A percentile compares a stretch with the other conserved stretches of the same genome.
phyloP scores from a whole-genome alignment of 2,888 invertebrate genomes.

The Cybosia mesomella region DNA sequence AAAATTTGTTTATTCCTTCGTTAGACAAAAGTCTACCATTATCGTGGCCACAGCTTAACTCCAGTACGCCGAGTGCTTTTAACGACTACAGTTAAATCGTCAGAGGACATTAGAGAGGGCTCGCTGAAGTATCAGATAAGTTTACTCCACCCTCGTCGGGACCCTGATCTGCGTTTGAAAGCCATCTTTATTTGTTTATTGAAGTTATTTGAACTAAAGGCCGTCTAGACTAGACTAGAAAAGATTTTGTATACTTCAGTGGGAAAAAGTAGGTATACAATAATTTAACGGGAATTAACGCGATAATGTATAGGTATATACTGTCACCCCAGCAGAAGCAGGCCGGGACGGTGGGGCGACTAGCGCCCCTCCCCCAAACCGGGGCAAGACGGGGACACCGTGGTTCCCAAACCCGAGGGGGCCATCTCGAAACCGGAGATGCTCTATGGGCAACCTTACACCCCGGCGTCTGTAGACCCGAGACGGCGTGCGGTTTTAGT shows the following conservation, averaged over 20 bases:
- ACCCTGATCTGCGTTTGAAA: constrained; percentile 21
- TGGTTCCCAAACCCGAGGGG: no score
- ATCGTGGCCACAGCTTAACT: constrained; percentile 8
- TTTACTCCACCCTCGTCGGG: constrained; percentile 8
- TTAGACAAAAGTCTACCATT: background rate
- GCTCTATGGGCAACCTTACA: no score
- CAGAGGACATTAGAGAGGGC: constrained; percentile 22
- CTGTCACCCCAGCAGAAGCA: no score
- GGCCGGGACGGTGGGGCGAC: no score
- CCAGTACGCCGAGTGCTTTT: constrained; percentile 32
- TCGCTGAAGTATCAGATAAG: constrained; percentile 24
- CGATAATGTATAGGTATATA: no score
- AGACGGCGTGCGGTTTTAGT: no score
- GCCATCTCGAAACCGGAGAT: no score
- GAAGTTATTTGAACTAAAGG: constrained; percentile 10
- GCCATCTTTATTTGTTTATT: constrained; percentile 15
- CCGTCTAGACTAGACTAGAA: background rate
- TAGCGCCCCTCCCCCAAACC: no score
- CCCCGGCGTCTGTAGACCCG: no score
- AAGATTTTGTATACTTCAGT: background rate
- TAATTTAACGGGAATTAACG: no score
- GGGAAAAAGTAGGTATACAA: no score
- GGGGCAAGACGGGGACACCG: no score
- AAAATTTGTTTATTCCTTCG: background rate
- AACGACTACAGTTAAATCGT: constrained; percentile 39